Percentiles rank a stretch among this genome's conserved stretches.
These are phyloP conservation scores for Botia kubotai DNA, from an alignment of 2,797 vertebrate species.

Conservation along the genomic window DNA sequence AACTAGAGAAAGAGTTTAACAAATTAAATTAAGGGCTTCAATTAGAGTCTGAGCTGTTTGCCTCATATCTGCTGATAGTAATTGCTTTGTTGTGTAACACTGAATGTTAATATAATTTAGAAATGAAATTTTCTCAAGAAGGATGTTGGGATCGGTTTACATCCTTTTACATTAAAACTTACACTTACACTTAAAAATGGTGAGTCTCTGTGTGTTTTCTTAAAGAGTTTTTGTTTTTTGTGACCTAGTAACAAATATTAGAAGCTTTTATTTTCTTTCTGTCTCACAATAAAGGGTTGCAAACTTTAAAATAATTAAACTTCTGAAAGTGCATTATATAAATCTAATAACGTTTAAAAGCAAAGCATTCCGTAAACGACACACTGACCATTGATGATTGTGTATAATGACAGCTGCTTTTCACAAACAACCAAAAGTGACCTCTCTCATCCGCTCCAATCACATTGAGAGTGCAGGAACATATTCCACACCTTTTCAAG, in stretches of 20 bases:
- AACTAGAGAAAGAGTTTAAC: conserved; percentile 81
- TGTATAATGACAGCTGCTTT: conserved; percentile 77
- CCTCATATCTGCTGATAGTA: conserved; percentile 71
- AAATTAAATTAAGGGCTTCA: conserved; percentile 83
- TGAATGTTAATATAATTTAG: conserved; percentile 65
- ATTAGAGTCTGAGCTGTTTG: conserved; percentile 73
- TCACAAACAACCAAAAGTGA: conserved; percentile 81
- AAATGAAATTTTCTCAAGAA: background rate
- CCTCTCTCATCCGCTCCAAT: conserved; percentile 82
- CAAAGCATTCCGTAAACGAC: conserved; percentile 57
- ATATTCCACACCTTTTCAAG: conserved; percentile 86
- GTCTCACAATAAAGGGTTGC: background rate
- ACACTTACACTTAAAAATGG: conserved; percentile 18
- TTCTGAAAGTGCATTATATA: background rate
- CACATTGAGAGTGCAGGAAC: conserved; percentile 81
- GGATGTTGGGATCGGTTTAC: conserved; percentile 17
- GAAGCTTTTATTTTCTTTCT: background rate
- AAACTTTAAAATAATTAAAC: background rate
- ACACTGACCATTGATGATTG: conserved; percentile 78
- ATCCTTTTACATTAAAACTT: conserved; percentile 25
- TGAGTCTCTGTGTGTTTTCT: conserved; percentile 10
- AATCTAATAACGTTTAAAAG: conserved; percentile 37
- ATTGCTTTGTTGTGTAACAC: conserved; percentile 72
- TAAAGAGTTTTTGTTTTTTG: background rate
- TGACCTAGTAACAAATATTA: background rate